phyloP scores from a whole-genome alignment of 2,888 invertebrate species.

The Apocheima hispidaria region DNA sequence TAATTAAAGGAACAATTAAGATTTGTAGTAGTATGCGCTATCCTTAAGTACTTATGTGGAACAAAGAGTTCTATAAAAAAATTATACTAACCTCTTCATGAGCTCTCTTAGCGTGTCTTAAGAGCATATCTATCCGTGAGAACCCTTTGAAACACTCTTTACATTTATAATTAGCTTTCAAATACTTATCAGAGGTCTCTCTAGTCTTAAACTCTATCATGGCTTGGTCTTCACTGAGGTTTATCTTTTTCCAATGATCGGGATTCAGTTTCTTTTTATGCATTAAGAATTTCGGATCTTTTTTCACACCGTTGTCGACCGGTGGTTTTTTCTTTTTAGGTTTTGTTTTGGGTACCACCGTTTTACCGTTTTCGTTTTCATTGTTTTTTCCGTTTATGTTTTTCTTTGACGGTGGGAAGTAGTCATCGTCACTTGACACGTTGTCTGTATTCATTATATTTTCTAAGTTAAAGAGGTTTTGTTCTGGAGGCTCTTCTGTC shows the following conservation, averaged over 20 bases:
- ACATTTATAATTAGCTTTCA: conserved; percentile 65
- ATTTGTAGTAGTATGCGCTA: too few relatives aligned
- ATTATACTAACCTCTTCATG: conserved; percentile 50
- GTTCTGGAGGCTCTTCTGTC: conserved; percentile 18
- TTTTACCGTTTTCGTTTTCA: conserved; percentile 29
- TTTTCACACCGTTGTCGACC: conserved; percentile 25
- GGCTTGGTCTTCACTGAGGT: conserved; percentile 69
- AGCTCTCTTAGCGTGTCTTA: conserved; percentile 64
- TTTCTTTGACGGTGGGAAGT: conserved; percentile 29
- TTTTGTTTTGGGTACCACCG: conserved; percentile 17
- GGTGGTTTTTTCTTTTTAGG: conserved; percentile 27
- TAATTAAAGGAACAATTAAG: too few relatives aligned
- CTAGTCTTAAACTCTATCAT: conserved; percentile 63
- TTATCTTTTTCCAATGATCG: conserved; percentile 65
- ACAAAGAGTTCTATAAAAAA: neutral
- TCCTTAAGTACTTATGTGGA: too few relatives aligned
- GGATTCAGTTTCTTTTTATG: conserved; percentile 57
- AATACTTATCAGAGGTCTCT: conserved; percentile 60
- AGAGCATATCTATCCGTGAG: conserved; percentile 69
- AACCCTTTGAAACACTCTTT: conserved; percentile 71
- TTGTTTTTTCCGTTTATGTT: conserved; percentile 20
- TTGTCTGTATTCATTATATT: conserved; percentile 33
- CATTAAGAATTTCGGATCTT: conserved; percentile 34
- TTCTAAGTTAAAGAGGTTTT: conserved; percentile 26
- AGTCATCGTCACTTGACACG: conserved; percentile 31